A percentile compares a stretch with the other conserved stretches of the same genome.
These are phyloP conservation scores for Alectura lathami DNA, from an alignment of 2,113 vertebrate genomes.

Conservation along the genomic window DNA sequence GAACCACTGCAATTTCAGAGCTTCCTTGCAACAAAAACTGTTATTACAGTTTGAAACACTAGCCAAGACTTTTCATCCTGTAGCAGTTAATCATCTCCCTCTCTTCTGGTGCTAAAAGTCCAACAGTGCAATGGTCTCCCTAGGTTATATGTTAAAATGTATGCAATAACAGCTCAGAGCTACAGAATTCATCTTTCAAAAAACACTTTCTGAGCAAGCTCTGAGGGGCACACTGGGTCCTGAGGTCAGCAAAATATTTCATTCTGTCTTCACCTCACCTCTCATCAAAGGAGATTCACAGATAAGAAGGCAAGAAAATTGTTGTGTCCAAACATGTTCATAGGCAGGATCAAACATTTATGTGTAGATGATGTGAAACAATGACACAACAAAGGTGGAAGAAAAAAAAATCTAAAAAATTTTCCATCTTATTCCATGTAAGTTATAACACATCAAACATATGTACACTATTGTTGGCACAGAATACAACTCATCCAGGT, in stretches of 20 bases:
- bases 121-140: not conserved
- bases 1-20: conserved; percentile 21
- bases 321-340: not conserved
- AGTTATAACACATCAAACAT: not conserved
- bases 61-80: not conserved
- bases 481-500: not conserved
- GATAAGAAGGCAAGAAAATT: not conserved
- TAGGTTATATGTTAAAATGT: not conserved
- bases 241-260: not conserved
- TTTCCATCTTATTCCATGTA: not conserved
- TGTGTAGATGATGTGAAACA: not conserved
- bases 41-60: conserved; percentile 9
- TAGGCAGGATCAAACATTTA: not conserved
- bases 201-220: not conserved
- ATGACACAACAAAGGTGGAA: not conserved
- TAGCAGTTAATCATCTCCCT: not conserved
- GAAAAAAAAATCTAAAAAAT: not conserved
- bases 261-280: not conserved
- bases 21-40: not conserved
- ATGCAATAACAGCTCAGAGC: not conserved
- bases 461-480: not conserved
- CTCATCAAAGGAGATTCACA: not conserved
- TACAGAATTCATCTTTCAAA: not conserved
- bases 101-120: not conserved
- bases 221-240: not conserved